Percentiles rank a stretch among this genome's conserved stretches.
Conservation (phyloP, 2,888 invertebrate species). For the Leptura quadrifasciata region DNA sequence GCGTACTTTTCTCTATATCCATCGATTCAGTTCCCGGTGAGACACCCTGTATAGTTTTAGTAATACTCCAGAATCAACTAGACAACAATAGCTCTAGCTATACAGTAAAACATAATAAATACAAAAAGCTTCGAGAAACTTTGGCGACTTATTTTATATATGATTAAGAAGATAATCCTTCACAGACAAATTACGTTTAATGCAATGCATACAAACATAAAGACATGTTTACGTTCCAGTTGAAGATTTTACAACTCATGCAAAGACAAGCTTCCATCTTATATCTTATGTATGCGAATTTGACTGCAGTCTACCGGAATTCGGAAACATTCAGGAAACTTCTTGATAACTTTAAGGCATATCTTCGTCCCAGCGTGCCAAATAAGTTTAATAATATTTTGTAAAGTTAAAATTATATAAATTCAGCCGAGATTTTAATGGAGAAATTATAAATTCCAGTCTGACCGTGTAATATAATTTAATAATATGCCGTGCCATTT, state of each 20-base stretch:
- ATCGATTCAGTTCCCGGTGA: too few relatives aligned
- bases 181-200: conserved; percentile 28
- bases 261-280: conserved; percentile 17
- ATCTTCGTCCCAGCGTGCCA: conserved; percentile 52
- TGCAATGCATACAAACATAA: conserved; percentile 31
- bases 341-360: conserved; percentile 51
- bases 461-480: too few relatives aligned
- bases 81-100: not conserved
- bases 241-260: conserved; percentile 24
- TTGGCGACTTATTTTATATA: not conserved
- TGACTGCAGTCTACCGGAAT: conserved; percentile 49
- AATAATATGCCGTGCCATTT: too few relatives aligned
- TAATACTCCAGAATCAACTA: not conserved
- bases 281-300: conserved; percentile 33
- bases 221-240: conserved; percentile 28
- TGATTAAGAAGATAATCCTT: conserved; percentile 26
- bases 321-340: conserved; percentile 47
- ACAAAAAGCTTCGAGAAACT: not conserved
- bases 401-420: conserved; percentile 22
- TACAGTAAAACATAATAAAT: not conserved
- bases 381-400: conserved; percentile 52
- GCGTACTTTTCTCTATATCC: too few relatives aligned
- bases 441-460: too few relatives aligned
- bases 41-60: too few relatives aligned
- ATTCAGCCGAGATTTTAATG: not conserved